Conservation (phyloP, 2,113 vertebrate genomes). For the Stercorarius parasiticus region DNA sequence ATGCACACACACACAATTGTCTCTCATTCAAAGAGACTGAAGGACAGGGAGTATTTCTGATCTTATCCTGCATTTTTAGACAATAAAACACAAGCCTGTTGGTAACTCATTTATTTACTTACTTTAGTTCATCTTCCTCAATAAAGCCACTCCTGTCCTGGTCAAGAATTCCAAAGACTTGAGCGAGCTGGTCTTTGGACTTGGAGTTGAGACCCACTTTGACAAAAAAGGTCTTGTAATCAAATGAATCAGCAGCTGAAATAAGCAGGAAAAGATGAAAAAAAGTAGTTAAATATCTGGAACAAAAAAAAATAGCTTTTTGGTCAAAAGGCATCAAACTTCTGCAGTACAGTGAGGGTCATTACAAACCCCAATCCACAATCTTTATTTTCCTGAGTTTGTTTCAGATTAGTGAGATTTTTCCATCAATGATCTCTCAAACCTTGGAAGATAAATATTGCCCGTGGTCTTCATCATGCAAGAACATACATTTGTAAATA, state of each 20-base stretch:
- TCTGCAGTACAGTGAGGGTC: neutral
- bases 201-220: constrained; percentile 81
- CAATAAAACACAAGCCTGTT: neutral
- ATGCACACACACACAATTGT: neutral
- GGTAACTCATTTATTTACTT: neutral
- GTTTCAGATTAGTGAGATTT: neutral
- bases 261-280: neutral
- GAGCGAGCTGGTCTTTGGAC: constrained; percentile 68
- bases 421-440: neutral
- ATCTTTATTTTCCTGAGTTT: neutral
- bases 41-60: neutral
- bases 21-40: neutral
- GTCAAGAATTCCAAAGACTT: constrained; percentile 82
- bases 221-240: constrained; percentile 79
- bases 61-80: neutral
- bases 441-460: neutral
- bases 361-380: neutral
- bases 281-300: neutral
- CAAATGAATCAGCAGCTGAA: constrained; percentile 79
- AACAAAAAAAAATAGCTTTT: neutral
- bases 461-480: neutral
- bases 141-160: constrained; percentile 85
- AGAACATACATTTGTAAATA: neutral
- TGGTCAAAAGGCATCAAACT: neutral
- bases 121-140: constrained; percentile 86